Base-by-base conservation (phyloP, 2,888 invertebrate genomes). In the Falcaria lacertinaria region DNA sequence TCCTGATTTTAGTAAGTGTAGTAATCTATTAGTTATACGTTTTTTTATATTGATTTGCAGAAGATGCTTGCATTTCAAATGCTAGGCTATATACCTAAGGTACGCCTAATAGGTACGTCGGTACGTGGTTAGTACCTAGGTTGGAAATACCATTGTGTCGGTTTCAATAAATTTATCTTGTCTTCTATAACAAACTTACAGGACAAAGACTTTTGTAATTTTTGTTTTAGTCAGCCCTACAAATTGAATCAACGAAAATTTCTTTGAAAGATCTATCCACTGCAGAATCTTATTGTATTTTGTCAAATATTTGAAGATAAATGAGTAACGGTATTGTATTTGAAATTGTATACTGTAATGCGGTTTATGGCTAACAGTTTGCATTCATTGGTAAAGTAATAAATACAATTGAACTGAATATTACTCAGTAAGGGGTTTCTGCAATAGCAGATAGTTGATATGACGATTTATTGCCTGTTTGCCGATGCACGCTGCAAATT, bases 341-440 rank as follows among this genome's bases (percentile, higher is more conserved):
- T 41, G 25, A 2, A 11, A 28, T 25, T 28, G 8, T 28, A 11
- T 28, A 3, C 11, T 44, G 43, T 43, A 38, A 41, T 45, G 42
- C 41, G 48, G 49, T 48, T 49, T 44, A 44, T 33, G 42, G 44
- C 45, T 45, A 50, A 41, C 49, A 52, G 48, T 52, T 22, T 17
- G 51, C 48, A 41, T 54, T 45, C 44, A 51, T 45, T 54, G 48
- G 40, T 52, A 39, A 19, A 48, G 54, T 48, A 52, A 68, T 74
- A 67, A 69, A 73, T 70, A 62, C 65, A 61, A 64, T 70, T 70
- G 62, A 68, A 63, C 57, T 58, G 56, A 58, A 59, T 64, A 69
- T 65, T 64, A 64, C 57, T 59, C 55, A 57, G 60, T 58, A 65
- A 64, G 68, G 67, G 71, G 59, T 65, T 69, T 60, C 52, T 48